Conservation (phyloP, 2,888 invertebrate species). For the Lithodes maja region DNA sequence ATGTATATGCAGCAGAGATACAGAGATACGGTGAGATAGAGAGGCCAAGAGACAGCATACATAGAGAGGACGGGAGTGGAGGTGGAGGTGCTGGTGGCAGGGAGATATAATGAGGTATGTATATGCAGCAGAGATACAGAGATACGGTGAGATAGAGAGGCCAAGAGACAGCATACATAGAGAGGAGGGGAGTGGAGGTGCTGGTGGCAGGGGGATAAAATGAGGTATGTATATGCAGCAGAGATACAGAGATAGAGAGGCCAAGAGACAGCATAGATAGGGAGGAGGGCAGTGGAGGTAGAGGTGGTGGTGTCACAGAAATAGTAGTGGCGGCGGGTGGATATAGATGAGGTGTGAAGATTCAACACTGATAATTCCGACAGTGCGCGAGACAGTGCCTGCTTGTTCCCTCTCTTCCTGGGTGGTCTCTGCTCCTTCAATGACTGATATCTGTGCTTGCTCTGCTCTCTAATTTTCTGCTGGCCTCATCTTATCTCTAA, state of each 20-base stretch:
- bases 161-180: no score
- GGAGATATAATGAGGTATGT: no score
- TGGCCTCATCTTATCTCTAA: no score
- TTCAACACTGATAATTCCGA: slow-evolving; percentile 43
- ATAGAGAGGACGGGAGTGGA: no score
- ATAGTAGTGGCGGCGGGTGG: background rate
- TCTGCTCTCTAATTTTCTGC: slow-evolving; percentile 8
- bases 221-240: background rate
- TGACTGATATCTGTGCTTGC: background rate
- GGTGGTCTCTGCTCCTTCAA: slow-evolving; percentile 26
- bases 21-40: no score
- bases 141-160: no score
- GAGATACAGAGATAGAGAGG: background rate
- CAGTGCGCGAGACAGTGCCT: slow-evolving; percentile 29
- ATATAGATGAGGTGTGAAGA: slow-evolving; percentile 50
- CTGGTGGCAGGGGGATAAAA: background rate
- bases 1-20: no score
- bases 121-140: no score
- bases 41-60: no score
- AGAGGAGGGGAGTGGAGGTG: no score
- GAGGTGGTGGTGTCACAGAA: slow-evolving; percentile 22
- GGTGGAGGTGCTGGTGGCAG: no score
- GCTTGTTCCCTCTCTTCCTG: slow-evolving; percentile 21
- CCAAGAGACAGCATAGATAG: background rate
- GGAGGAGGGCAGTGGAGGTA: background rate